These are phyloP conservation scores for Galendromus occidentalis DNA, from an alignment of 1,140 invertebrate genomes.

Conservation along the genomic window DNA sequence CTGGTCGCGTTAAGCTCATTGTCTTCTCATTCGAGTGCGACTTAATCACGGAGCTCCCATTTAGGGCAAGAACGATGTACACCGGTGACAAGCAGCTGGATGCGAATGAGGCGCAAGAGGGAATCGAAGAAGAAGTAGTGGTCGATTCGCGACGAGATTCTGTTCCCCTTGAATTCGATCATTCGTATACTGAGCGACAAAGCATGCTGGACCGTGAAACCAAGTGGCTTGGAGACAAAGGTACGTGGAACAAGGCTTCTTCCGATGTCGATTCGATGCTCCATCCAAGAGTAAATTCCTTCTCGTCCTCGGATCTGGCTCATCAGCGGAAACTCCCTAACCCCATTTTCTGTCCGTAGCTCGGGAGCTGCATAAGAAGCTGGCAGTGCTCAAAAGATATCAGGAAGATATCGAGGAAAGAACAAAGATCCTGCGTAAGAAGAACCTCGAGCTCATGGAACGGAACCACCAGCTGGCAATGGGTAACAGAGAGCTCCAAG, in stretches of 20 bases:
- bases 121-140: background rate
- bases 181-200: background rate
- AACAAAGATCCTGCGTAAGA: background rate
- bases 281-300: no score
- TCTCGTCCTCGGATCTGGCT: no score
- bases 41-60: no score
- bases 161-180: background rate
- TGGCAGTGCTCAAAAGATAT: background rate
- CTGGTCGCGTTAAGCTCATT: no score
- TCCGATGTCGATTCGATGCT: no score
- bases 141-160: background rate
- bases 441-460: constrained; percentile 1
- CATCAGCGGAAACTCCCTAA: no score
- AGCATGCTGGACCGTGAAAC: background rate
- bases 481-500: constrained; percentile 1
- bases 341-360: background rate
- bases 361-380: background rate
- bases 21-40: no score
- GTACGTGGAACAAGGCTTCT: background rate
- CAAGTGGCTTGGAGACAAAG: constrained; percentile 3
- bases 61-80: no score
- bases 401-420: constrained; percentile 4
- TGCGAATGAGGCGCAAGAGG: background rate
- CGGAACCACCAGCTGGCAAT: background rate
- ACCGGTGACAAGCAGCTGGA: no score